Base-by-base conservation (phyloP, 2,888 invertebrate genomes). In the Vannuccia rotundouncinata region DNA sequence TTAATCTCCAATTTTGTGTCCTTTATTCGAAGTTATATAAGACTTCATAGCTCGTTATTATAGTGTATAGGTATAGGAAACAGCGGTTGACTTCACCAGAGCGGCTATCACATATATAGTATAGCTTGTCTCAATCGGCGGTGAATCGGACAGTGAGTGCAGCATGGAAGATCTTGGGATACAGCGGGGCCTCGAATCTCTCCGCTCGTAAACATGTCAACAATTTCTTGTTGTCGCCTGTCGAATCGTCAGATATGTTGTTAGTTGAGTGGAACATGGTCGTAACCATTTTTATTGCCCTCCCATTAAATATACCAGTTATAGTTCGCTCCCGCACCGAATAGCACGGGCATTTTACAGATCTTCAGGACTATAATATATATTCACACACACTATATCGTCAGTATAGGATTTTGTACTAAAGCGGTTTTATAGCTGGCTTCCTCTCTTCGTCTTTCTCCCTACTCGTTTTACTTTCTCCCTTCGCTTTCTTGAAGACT, bases 151-250 rank as follows among this genome's bases (percentile, higher is more conserved):
- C n/a, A n/a, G n/a, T n/a, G n/a, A n/a, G n/a, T n/a, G n/a, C n/a
- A n/a, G n/a, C n/a, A n/a, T n/a, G n/a, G n/a, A n/a, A 45, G 5
- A 45, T 5, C 45, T 13, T 45, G 45, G 17, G 5, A 45, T 45
- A 45, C 45, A 17, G 45, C 10, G 5, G 45, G 22, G 22, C 66
- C 22, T 66, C 66, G 66, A 66, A 66, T 66, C 25, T 17, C 66
- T 66, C 66, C 25, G 66, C 66, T 66, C 66, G 66, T 66, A 66
- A 66, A 66, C 66, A 66, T 66, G 66, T 66, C 66, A 66, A 66
- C 66, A 66, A 66, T 66, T 66, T 66, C 66, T 66, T 22, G 66
- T 13, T 66, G 66, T 66, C 66, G 66, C 22, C 66, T n/a, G 66
- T 13, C 66, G 66, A 66, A 66, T 27, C 10, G 66, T 66, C 66